Evolutionary conservation across 2,888 invertebrate genomes (phyloP), one percentile per base, ranked within the genome.

Genomic region (Clistopyga incitator): DNA sequence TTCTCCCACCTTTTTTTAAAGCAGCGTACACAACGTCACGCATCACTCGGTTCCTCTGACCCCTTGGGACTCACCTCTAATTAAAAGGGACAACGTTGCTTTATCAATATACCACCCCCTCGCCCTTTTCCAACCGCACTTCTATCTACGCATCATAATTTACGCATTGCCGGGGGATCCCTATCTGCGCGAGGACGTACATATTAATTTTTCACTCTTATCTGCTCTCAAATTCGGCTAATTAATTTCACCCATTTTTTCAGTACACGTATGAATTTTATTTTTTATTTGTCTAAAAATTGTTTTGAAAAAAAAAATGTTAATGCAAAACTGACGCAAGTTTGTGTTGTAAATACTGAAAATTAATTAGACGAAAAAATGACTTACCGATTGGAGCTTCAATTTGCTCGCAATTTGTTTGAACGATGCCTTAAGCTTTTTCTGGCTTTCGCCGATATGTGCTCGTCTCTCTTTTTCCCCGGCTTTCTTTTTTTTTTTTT

Each of bases 1-100:
- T 71, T 79, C 76, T 78, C 64, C 75, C 67, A 71, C 78, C 65
- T 79, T 34, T 82, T 89, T 81, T 82, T 89, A 78, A 86, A 87
- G 87, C 83, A 65, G 64, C 78, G 29, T 86, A 70, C 87, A 87
- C 85, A 75, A 78, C 70, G 59, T 68, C 61, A 52, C 54, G 59
- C 52, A 54, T 76, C 47, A 71, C 76, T 72, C 68, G 25, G 61
- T 72, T 56, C 71, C 54, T 52, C 45, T 29, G 78, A 56, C 64
- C 82, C 71, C 78, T 47, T 29, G 64, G 71, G 82, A 71, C 71
- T 38, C 23, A 79, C 70, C 74, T 59, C 70, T 77, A 79, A 81
- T 85, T 77, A 70, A 76, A 82, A 82, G 65, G 38, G 45, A 59
- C 59, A 59, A 77, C 71, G 78, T 75, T 70, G 52, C 56, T 72